These are phyloP conservation scores for Cebus imitator DNA, from an alignment of 2,113 vertebrate genomes.

Conservation along the genomic window DNA sequence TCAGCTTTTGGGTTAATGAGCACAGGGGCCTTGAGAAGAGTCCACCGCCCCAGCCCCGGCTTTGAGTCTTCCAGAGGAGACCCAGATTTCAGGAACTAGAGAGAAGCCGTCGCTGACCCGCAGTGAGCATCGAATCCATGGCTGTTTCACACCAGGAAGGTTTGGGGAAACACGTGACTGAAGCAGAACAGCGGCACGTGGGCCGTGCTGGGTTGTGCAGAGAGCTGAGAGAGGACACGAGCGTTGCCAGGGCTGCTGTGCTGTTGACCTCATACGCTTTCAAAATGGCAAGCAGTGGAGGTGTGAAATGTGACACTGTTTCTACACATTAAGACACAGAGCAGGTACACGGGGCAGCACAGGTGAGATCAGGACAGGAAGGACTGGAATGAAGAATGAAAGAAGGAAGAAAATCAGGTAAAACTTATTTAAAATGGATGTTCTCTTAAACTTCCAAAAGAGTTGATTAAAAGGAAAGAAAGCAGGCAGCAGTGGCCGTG, in stretches of 20 bases:
- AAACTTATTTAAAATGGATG: neutral
- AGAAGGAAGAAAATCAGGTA: neutral
- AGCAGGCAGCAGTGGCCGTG: fast-evolving
- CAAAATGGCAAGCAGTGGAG: fast-evolving
- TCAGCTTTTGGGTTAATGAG: neutral
- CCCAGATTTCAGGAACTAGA: neutral
- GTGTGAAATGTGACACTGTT: fast-evolving
- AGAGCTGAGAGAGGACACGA: no score
- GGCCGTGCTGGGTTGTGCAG: fast-evolving
- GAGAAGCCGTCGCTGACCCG: fast-evolving
- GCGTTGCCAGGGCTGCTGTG: fast-evolving
- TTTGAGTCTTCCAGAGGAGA: neutral
- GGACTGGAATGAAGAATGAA: fast-evolving
- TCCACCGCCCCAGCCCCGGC: neutral
- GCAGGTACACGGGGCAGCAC: fast-evolving
- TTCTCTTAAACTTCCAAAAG: neutral
- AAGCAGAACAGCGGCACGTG: fast-evolving
- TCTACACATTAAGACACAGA: no score
- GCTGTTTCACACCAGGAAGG: no score
- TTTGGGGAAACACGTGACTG: fast-evolving
- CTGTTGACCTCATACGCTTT: no score
- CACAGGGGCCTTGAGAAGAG: neutral
- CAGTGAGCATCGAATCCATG: fast-evolving
- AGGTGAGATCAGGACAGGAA: fast-evolving
- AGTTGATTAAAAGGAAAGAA: neutral